These are phyloP conservation scores for Creontiades dilutus DNA, from an alignment of 2,888 invertebrate genomes.

Conservation along the genomic window DNA sequence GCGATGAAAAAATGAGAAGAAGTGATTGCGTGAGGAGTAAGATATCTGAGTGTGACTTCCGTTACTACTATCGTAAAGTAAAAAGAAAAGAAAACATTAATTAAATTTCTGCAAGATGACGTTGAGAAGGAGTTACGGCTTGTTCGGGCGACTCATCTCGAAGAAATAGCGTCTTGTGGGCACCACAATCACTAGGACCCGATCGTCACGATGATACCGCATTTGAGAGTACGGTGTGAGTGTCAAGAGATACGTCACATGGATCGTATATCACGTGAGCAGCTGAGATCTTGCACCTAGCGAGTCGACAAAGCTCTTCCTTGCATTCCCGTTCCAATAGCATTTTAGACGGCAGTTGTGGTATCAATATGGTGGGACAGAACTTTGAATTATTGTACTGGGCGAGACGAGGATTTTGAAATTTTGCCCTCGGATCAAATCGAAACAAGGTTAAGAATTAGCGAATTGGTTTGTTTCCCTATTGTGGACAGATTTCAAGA, in stretches of 20 bases:
- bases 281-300: constrained; percentile 15
- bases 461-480: too few species aligned
- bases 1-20: background rate
- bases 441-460: too few species aligned
- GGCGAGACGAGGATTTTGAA: too few species aligned
- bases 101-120: background rate
- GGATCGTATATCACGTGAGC: constrained; percentile 9
- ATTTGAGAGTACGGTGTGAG: constrained; percentile 4
- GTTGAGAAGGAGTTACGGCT: background rate
- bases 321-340: too few species aligned
- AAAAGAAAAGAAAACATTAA: background rate
- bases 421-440: too few species aligned
- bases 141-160: background rate
- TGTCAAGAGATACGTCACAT: background rate
- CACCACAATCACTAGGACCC: background rate
- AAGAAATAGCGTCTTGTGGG: background rate
- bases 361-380: background rate
- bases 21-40: background rate
- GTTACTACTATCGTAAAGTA: background rate
- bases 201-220: background rate
- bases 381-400: background rate
- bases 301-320: too few species aligned
- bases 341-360: too few species aligned
- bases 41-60: too few species aligned
- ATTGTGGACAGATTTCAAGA: too few species aligned